Base-by-base conservation (phyloP, 2,797 vertebrate species). In the Rhadinocentrus ornatus region DNA sequence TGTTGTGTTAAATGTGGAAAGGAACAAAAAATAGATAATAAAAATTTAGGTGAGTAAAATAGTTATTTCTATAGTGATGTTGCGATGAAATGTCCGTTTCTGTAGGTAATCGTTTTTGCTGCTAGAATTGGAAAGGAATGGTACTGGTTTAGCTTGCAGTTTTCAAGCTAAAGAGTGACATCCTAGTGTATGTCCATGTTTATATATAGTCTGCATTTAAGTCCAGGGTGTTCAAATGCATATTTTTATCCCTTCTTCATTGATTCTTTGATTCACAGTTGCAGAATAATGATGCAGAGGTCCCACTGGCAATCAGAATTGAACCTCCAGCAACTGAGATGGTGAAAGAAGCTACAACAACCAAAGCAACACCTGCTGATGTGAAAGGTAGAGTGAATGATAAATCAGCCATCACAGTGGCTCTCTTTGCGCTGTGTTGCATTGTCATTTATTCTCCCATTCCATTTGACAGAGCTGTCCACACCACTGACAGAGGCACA, bases 401-500 rank as follows among this genome's bases (percentile, higher is more conserved):
- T 29, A 13, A 58, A 57, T 4, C 24, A 4, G 27, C 58, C 6
- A 34, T 61, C 54, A 10, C 24, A 15, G 6, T 10, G 3, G 1
- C 32, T 46, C 61, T 31, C 11, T 66, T 48, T 69, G 11, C 16
- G 4, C 10, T 3, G 0, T 55, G 15, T 50, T 7, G 13, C 6
- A 44, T 41, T 46, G 63, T 52, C 8, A 24, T 59, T 2, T 41
- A 20, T 44, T 29, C 64, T 3, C 18, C 8, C 3, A 29, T 53
- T 57, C 20, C 72, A 35, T 66, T 62, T 41, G 5, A 67, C 78
- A 93, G 92, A 83, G 55, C 39, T 62, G 4, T 61, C 84, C 6
- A 76, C 81, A 4, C 67, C 69, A 6, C 65, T 74, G 61, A 44
- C 82, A 34, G 81, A 83, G 58, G 69, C 58, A 1, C 80, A 83